A percentile compares a stretch with the other conserved stretches of the same genome.
phyloP scores from a whole-genome alignment of 2,797 vertebrate genomes.

The Anguilla marmorata region DNA sequence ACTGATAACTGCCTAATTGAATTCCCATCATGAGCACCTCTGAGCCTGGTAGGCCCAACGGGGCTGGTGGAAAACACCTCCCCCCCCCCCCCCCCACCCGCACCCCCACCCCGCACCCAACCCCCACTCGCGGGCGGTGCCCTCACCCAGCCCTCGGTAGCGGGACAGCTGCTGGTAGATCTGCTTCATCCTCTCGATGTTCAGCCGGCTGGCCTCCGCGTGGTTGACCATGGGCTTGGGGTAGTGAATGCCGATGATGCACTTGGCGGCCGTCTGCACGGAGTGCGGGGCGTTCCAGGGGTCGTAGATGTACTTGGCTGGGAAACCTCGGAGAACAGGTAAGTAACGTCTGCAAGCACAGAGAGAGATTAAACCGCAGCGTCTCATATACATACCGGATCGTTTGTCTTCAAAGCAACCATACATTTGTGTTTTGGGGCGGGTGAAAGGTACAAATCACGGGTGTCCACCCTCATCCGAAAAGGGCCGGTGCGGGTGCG shows the following conservation, averaged over 20 bases:
- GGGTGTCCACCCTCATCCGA: too few species aligned
- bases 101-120: conserved; percentile 60
- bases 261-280: conserved; percentile 71
- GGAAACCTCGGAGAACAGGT: conserved; percentile 75
- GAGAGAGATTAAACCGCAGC: conserved; percentile 60
- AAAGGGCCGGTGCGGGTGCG: too few species aligned
- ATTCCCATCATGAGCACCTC: neutral
- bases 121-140: too few species aligned
- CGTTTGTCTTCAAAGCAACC: neutral
- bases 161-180: conserved; percentile 79
- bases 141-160: conserved; percentile 73
- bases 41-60: neutral
- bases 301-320: conserved; percentile 77
- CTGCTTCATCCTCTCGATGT: conserved; percentile 81
- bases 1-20: neutral
- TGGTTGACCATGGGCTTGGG: conserved; percentile 79
- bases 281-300: conserved; percentile 75
- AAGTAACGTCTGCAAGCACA: conserved; percentile 76
- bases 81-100: neutral
- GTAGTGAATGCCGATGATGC: conserved; percentile 73
- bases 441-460: too few species aligned
- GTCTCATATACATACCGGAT: neutral
- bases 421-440: neutral
- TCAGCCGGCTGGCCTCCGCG: conserved; percentile 73
- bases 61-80: neutral